Evolutionary conservation across 1,140 invertebrate genomes (phyloP).

Genomic region (Drosophila albomicans): DNA sequence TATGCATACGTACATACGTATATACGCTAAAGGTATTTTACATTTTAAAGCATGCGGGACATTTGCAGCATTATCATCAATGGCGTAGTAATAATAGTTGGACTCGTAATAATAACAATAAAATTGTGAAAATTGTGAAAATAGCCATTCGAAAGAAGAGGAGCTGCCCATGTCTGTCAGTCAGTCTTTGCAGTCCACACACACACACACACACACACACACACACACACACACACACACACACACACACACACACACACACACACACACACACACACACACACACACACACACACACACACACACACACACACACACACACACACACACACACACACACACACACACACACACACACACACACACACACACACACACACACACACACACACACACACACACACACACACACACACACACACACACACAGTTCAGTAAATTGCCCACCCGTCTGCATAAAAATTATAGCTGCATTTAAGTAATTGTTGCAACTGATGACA

Average conservation of each 20-base stretch:
- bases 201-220: no score
- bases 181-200: not conserved
- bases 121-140: constrained; percentile 75
- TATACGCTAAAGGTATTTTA: constrained; percentile 19
- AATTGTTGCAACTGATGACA: constrained; percentile 81
- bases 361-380: no score
- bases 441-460: constrained; percentile 64
- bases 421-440: constrained; percentile 50
- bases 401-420: no score
- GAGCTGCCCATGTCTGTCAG: constrained; percentile 38
- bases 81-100: constrained; percentile 75
- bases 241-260: no score
- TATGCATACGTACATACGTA: constrained; percentile 1
- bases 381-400: no score
- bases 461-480: constrained; percentile 81
- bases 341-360: no score
- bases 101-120: constrained; percentile 71
- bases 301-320: no score
- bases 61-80: constrained; percentile 50
- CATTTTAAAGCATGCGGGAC: constrained; percentile 26
- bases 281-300: no score
- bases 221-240: no score
- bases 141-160: constrained; percentile 42
- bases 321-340: no score
- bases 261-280: no score